Evolutionary conservation across 2,888 invertebrate species (phyloP), one percentile per base, ranked within the genome.

Genomic region (Oscheius sp.): DNA sequence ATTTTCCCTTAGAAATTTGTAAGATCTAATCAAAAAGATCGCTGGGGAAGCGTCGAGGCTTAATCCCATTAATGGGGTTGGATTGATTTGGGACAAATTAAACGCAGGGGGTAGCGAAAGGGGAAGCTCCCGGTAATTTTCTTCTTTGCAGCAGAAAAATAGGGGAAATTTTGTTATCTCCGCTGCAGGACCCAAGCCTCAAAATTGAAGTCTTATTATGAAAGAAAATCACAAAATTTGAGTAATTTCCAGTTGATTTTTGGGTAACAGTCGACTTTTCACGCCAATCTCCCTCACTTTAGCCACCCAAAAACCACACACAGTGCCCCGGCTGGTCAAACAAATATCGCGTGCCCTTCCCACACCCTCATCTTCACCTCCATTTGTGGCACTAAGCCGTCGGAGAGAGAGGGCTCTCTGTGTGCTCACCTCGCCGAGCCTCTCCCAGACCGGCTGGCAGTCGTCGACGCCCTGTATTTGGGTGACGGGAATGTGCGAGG

Each of bases 31-130:
- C 66, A 18, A 61, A 29, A 18, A 13, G 45, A 25, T 43, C 52
- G 49, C 52, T 27, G 18, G 5, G 59, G 59, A 21, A 27, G 13
- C 64, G 66, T 66, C 66, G 52, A 16, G 23, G 6, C n/a, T 49
- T 66, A 66, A 66, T 66, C 66, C 66, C 66, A 66, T 66, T 66
- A 66, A 66, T 66, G 66, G 66, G 29, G 66, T 18, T 27, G 52
- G 52, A 49, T 66, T 66, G 66, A 66, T 66, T 66, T 66, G 66
- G 52, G 49, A 29, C 66, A 66, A 66, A 66, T 66, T 66, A 66
- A 29, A 29, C 55, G 55, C 3, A 9, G 35, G 35, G 35, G 35
- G 35, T 9, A 35, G n/a, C 35, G 35, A 9, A 9, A 35, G 35
- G 35, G n/a, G n/a, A n/a, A n/a, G n/a, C n/a, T n/a, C n/a, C 23